phyloP scores from a whole-genome alignment of 1,140 invertebrate species.

The Bradynema listronoti region DNA sequence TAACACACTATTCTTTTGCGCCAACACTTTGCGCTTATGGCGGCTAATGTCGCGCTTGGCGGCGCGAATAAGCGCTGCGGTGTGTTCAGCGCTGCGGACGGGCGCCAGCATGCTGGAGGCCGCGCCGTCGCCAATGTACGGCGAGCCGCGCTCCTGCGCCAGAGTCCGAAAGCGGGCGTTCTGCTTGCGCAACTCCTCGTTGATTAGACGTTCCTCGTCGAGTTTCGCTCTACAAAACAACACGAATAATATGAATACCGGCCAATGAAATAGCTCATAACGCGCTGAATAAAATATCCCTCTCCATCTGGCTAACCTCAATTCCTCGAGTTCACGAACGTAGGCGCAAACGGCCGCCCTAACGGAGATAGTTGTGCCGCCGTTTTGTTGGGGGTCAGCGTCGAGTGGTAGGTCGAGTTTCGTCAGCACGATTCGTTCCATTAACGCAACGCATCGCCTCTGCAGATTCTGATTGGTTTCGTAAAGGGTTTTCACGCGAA shows the following conservation, averaged over 20 bases:
- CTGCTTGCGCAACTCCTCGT: constrained; percentile 69
- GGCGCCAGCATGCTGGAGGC: neutral
- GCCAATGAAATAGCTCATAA: neutral
- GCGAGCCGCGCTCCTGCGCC: neutral
- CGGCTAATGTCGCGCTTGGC: neutral
- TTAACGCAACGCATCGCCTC: too few relatives aligned
- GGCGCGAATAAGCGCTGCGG: neutral
- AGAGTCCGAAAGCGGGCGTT: constrained; percentile 42
- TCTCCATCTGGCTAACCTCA: neutral
- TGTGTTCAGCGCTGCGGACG: neutral
- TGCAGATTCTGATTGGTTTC: too few relatives aligned
- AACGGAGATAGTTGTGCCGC: too few relatives aligned
- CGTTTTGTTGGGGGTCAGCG: too few relatives aligned
- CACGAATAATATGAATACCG: neutral
- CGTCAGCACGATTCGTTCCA: too few relatives aligned
- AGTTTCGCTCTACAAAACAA: constrained; percentile 59
- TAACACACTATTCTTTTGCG: neutral
- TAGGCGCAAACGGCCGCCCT: neutral
- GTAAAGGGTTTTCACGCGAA: too few relatives aligned
- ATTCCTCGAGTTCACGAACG: neutral
- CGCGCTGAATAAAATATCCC: neutral
- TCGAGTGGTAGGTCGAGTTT: too few relatives aligned
- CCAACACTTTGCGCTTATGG: neutral
- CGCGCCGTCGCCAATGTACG: too few relatives aligned
- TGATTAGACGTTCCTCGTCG: constrained; percentile 77